Evolutionary conservation across 2,888 invertebrate genomes (phyloP), one percentile per base, ranked within the genome.

Genomic region (Watsonalla cultraria): DNA sequence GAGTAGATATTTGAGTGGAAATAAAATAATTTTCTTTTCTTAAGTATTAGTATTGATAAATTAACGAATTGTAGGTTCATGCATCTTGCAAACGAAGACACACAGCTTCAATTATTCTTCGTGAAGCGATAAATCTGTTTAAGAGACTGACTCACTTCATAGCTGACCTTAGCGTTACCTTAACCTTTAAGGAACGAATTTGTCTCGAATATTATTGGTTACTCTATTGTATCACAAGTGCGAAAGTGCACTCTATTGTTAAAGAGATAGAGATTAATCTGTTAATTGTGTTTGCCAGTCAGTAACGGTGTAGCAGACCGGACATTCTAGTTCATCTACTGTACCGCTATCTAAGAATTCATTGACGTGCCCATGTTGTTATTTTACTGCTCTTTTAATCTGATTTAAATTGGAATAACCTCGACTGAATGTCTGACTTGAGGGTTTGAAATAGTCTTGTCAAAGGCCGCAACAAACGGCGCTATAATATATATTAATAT

Each of bases 281-380:
- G 80, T 83, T 87, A 86, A 84, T 87, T 86, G 78, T 72, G 76
- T 74, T 74, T 74, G 77, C 79, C 79, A 76, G 76, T 63, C 69
- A 64, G 68, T 87, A 89, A 88, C 89, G 86, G 89, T 80, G 60
- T 72, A 74, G 74, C 65, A 66, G 76, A 80, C 80, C 82, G 82
- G 82, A 82, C 76, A 82, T 84, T 85, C 88, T 82, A 82, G 86
- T 85, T 84, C 81, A 79, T 74, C 78, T 74, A 57, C 68, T 71
- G 76, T 80, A 84, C 87, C 87, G 88, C 79, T 88, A 86, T 69
- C 71, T 72, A 70, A 73, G 72, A 76, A 79, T 80, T 79, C 76
- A 79, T 72, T 78, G 69, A 71, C 70, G 61, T 68, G 64, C 37
- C 37, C 11, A 34, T 42, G 6, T 49, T 50, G 14, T 37, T 51